These are phyloP conservation scores for Physella acuta DNA, from an alignment of 1,140 invertebrate genomes.

Conservation along the genomic window DNA sequence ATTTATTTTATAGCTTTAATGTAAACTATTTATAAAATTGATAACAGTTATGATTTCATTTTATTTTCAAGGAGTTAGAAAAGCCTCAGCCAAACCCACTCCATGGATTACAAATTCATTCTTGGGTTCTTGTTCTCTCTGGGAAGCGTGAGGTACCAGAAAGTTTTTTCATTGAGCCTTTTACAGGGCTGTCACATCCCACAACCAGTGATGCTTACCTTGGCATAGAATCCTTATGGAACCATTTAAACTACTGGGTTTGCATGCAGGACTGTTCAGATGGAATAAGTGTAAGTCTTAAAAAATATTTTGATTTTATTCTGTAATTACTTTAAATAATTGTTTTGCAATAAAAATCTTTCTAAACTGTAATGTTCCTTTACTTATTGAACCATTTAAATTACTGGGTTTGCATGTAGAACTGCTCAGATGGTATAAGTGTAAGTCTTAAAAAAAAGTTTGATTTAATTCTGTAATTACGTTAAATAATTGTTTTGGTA, in stretches of 20 bases:
- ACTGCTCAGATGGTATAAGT: conserved; percentile 60
- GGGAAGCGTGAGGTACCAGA: conserved; percentile 66
- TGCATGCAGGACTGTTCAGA: conserved; percentile 69
- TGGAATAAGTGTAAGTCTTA: conserved; percentile 51
- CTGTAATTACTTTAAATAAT: too few species aligned
- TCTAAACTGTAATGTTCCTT: too few species aligned
- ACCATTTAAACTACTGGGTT: conserved; percentile 84
- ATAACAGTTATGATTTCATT: conserved; percentile 1
- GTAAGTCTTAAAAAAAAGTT: conserved; percentile 30
- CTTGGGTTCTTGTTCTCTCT: conserved; percentile 76
- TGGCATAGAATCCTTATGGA: conserved; percentile 82
- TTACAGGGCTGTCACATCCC: conserved; percentile 70
- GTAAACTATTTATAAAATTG: neutral
- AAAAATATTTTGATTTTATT: neutral
- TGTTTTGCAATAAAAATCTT: too few species aligned
- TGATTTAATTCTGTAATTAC: neutral
- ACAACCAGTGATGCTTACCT: conserved; percentile 70
- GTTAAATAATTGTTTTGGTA: too few species aligned
- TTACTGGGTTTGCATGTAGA: conserved; percentile 81
- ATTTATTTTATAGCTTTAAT: neutral
- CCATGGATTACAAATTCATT: conserved; percentile 75
- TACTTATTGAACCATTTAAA: conserved; percentile 84
- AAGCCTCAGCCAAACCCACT: conserved; percentile 71
- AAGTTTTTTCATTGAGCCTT: conserved; percentile 81
- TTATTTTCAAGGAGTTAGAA: conserved; percentile 64